Evolutionary conservation across 2,113 vertebrate species (phyloP), one percentile per base, ranked within the genome.

Genomic region (Larimichthys crocea): DNA sequence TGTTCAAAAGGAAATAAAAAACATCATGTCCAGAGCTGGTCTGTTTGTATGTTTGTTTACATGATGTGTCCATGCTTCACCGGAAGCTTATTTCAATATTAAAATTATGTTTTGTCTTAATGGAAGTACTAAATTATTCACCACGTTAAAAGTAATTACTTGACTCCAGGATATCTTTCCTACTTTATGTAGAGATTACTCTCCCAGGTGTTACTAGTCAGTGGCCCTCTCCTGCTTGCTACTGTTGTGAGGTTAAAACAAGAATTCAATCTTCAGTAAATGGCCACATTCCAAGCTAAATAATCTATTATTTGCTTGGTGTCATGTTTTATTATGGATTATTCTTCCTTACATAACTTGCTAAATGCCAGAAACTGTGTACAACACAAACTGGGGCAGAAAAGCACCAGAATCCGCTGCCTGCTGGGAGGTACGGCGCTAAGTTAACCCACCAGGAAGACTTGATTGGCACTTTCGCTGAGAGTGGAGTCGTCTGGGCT

Each of bases 391-490:
- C 7, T 17, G 44, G 3, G 53, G 73, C 10, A 79, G 52, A 35
- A 40, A 17, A 22, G n/a, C 52, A 53, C 11, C 20, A 12, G 29
- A 3, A 4, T 31, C 1, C 17, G 17, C 26, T 7, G 16, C 59
- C 14, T 31, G 22, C 3, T 14, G 26, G 6, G 29, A 60, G 22
- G 26, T 26, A 26, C 10, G 11, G 17, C 57, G 50, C 24, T 5
- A 3, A 3, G 17, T 20, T 20, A 88, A 88, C 95, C 95, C 93
- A 99, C 98, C 97, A 98, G 93, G 95, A 99, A 99, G 94, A 98
- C 97, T 94, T 98, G 97, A 95, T 99, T 99, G 96, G 98, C 98
- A 96, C 98, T 99, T 96, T 99, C 98, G 76, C 98, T 99, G 92
- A 99, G 97, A 83, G 97, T 97, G 88, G 98, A 98, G 94, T 99